Evolutionary conservation across 2,797 vertebrate genomes (phyloP).

Genomic region (Xiphorhynchus erythropygius): DNA sequence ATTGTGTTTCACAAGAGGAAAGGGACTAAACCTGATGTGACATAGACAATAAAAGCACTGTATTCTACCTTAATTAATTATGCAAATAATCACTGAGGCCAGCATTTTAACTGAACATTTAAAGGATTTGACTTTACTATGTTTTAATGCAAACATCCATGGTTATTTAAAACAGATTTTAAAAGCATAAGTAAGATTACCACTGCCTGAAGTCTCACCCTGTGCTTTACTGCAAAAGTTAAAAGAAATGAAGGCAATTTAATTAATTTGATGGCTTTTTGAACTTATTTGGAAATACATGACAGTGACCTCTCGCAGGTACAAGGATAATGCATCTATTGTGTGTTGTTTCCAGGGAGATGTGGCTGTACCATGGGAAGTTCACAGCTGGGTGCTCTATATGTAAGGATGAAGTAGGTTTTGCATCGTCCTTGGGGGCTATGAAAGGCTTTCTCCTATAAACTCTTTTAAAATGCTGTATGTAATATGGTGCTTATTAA

Average conservation of each 20-base stretch:
- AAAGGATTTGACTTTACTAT: neutral
- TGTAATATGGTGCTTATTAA: neutral
- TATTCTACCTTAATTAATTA: neutral
- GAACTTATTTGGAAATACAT: neutral
- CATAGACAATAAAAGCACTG: neutral
- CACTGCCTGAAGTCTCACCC: neutral
- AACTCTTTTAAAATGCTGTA: neutral
- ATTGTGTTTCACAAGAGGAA: neutral
- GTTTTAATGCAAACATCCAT: neutral
- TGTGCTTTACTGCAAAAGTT: neutral
- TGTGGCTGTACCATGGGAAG: neutral
- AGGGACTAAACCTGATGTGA: neutral
- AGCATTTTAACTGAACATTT: neutral
- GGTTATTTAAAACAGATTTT: neutral
- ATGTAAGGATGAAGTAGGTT: neutral
- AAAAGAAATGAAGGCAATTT: neutral
- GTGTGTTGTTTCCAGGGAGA: neutral
- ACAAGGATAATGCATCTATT: neutral
- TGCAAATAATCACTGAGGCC: neutral
- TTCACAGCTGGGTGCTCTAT: neutral
- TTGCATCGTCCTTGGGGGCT: accelerated
- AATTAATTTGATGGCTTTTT: neutral
- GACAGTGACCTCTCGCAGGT: neutral
- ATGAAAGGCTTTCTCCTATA: neutral
- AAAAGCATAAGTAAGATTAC: neutral